Base-by-base conservation (phyloP, 2,113 vertebrate species). In the Choloepus hoffmanni region DNA sequence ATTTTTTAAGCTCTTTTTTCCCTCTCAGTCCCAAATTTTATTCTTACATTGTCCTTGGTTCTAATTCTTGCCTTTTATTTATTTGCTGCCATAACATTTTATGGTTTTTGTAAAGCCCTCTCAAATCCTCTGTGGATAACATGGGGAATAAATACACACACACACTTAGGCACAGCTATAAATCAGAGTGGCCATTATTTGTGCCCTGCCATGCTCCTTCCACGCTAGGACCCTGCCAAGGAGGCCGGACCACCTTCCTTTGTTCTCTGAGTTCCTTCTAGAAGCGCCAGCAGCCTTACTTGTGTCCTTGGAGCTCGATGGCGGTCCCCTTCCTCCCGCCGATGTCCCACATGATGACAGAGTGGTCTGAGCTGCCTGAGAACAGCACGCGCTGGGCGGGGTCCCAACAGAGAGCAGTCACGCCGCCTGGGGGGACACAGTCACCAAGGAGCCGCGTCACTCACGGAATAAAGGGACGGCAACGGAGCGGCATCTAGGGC, bases 271-370 rank as follows among this genome's bases (percentile, higher is more conserved):
- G 68, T 74, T 48, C 53, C 40, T 68, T 14, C 11, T 1, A 48
- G 81, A 95, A 85, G 68, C 40, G 76, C 36, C 36, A 18, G 55
- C 36, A 63, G 95, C 97, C 98, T 65, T 99, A 99, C 99, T 99
- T 99, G 98, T 99, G 99, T 97, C 99, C 99, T 98, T 99, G 99
- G 92, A 99, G 98, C 95, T 99, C 99, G 5, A 99, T 99, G 81
- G 99, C 99, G 1, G 99, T 99, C 98, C 99, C 99, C 98, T 99
- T 99, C 83, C 99, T 99, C 58, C 99, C 99, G 40, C 99, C 99
- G 40, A 99, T 99, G 98, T 99, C 99, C 99, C 99, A 99, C 99
- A 99, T 99, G 98, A 99, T 99, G 98, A 99, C 99, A 72, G 99
- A 99, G 98, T 99, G 99, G 96, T 99, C 99, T 0, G 99, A 99